These are phyloP conservation scores for Saimiri boliviensis DNA, from an alignment of 2,113 vertebrate species.

Conservation along the genomic window DNA sequence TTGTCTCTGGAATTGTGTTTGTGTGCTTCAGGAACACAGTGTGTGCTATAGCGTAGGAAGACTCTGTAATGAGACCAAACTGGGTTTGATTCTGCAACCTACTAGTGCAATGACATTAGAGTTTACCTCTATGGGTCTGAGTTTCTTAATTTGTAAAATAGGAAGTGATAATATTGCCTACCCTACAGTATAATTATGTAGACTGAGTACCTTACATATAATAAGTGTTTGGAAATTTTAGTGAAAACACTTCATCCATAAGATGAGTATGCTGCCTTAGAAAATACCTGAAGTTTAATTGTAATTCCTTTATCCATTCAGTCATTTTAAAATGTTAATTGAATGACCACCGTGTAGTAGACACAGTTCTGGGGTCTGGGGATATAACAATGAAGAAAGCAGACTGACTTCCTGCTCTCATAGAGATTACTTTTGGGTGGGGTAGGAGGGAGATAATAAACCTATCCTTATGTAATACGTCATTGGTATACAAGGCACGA, in stretches of 20 bases:
- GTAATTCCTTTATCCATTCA: background rate
- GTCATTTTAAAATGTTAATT: background rate
- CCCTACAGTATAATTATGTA: background rate
- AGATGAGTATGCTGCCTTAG: background rate
- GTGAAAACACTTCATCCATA: background rate
- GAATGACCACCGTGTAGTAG: background rate
- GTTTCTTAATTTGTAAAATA: background rate
- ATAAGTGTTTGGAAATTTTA: background rate
- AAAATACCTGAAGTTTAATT: background rate
- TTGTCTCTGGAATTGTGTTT: background rate
- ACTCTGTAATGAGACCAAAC: background rate
- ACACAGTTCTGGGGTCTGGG: background rate
- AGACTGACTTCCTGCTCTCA: background rate
- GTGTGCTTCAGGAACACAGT: background rate
- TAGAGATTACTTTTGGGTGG: background rate
- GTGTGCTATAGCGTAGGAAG: background rate
- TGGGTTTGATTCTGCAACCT: background rate
- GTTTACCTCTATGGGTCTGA: background rate
- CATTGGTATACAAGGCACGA: background rate
- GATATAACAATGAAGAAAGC: background rate
- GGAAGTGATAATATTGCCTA: background rate
- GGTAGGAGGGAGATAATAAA: background rate
- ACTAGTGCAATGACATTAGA: background rate
- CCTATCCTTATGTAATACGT: background rate
- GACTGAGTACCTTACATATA: background rate